These are phyloP conservation scores for Calvadosia cruxmelitensis DNA, from an alignment of 30 jellyfish, hydroid and myxozoan species.

Conservation along the genomic window DNA sequence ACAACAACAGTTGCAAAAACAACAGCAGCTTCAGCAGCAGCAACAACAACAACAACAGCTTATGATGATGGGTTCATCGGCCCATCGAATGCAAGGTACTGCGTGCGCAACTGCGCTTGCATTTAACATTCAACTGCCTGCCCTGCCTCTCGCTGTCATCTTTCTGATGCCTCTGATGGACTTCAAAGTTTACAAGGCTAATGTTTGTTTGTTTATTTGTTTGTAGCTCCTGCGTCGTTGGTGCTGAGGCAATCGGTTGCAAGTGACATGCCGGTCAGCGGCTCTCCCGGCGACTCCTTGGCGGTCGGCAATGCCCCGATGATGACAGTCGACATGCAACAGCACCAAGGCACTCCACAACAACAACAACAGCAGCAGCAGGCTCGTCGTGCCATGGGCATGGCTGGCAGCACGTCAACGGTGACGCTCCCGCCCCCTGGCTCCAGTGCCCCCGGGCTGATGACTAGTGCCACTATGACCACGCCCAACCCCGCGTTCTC, in stretches of 20 bases:
- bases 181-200: no score
- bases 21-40: slow-evolving; percentile 12
- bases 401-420: no score
- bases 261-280: neutral
- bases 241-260: neutral
- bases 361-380: neutral
- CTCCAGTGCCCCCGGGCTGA: neutral
- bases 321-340: neutral
- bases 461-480: neutral
- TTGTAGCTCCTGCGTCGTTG: neutral
- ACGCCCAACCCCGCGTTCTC: neutral
- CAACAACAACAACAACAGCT: neutral
- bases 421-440: no score
- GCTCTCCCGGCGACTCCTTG: neutral
- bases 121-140: no score
- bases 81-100: neutral
- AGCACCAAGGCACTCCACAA: slow-evolving; percentile 1
- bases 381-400: no score
- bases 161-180: no score
- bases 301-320: neutral
- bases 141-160: no score
- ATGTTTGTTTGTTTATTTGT: no score
- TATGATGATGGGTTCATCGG: neutral
- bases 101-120: no score
- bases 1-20: slow-evolving; percentile 47